Conservation (phyloP, 30 jellyfish, hydroid and myxozoan species). For the Clytia hemisphaerica region DNA sequence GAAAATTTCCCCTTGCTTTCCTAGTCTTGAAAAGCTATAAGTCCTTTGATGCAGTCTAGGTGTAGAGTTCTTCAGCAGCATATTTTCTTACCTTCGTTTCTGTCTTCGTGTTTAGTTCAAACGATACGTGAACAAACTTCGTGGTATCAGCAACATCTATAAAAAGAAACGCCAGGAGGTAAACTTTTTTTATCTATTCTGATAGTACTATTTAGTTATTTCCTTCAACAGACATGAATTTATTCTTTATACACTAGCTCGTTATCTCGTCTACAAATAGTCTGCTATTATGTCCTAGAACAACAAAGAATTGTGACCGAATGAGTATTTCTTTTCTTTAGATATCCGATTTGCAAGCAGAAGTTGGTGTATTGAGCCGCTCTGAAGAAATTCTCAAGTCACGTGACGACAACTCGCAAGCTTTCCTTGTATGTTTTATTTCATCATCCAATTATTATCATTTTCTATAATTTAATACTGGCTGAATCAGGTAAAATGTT, state of each 20-base stretch:
- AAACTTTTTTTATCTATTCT: not conserved
- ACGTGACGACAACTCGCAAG: constrained; percentile 68
- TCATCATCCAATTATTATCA: no score
- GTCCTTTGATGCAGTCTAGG: no score
- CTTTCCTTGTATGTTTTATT: constrained; percentile 59
- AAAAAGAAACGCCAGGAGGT: constrained; percentile 96
- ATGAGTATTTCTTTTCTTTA: constrained; percentile 7
- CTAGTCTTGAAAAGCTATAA: no score
- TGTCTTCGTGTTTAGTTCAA: constrained; percentile 55
- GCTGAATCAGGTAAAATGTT: no score
- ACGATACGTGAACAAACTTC: constrained; percentile 86
- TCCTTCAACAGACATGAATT: no score
- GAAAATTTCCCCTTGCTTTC: no score
- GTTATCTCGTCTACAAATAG: not conserved
- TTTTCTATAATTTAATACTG: no score
- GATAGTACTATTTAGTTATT: not conserved
- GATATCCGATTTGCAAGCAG: constrained; percentile 95
- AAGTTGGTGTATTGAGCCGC: constrained; percentile 82
- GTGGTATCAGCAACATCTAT: constrained; percentile 82
- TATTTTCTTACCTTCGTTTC: not conserved
- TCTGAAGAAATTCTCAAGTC: constrained; percentile 72
- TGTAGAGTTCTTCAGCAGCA: not conserved
- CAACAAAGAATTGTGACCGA: no score
- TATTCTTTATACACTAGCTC: not conserved
- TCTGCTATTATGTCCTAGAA: no score